Evolutionary conservation across 2,888 invertebrate species (phyloP), one percentile per base, ranked within the genome.

Genomic region (Orchesellides sinensis): DNA sequence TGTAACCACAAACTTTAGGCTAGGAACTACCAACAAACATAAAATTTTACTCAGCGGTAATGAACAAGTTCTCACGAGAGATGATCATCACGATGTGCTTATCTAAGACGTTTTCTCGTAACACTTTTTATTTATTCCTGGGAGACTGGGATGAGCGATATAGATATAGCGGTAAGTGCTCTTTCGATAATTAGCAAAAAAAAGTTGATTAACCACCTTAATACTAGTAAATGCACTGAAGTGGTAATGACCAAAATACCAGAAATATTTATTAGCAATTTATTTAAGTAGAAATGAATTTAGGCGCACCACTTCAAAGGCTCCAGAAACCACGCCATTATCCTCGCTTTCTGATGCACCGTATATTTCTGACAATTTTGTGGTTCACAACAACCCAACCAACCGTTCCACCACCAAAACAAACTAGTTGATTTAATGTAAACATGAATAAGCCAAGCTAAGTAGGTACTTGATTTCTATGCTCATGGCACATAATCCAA

Each of bases 251-350:
- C 12, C 5, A 5, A 12, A 35, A 35, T 35, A 35, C 35, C 12
- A 8, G 35, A 8, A 35, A 8, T 35, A 35, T 12, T 5, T 35
- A 35, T 8, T 35, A 35, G 12, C 35, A 35, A 35, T 8, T 35
- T 35, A 19, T 17, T 47, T 14, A 19, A 40, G 40, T n/a, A 8
- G 19, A 49, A 49, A 49, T 35, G 47, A 29, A 59, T n/a, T 25
- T 40, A 19, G 1, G 47, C 70, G 27, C 63, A 79, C 79, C 79
- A 54, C 52, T 63, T 79, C 54, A 70, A 10, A 54, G 79, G 79
- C 27, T 54, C 52, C 29, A 63, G 52, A 27, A 79, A 29, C 79
- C 79, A 79, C 40, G 79, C 49, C 79, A 79, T 79, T 17, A 45
- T 66, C 17, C 32, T 27, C 17, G 23, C 54, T n/a, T n/a, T n/a